Base-by-base conservation (phyloP, 1,140 invertebrate species). In the Luehdorfia chinensis region DNA sequence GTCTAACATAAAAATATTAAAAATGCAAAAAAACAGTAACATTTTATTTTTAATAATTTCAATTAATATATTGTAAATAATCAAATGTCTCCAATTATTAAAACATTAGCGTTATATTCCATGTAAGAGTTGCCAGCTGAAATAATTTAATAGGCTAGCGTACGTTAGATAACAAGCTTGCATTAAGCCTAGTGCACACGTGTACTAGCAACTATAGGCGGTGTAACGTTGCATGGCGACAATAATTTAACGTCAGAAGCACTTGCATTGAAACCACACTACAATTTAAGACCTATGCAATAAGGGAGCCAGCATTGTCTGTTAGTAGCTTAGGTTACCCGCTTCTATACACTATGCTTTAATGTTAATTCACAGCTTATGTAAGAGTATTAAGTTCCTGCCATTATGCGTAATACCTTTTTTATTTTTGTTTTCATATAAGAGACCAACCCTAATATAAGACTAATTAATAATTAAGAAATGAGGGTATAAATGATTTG, bases 221-320 rank as follows among this genome's bases (percentile, higher is more conserved):
- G 65, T 73, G 79, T 75, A 61, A 70, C 70, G 65, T 74, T 75
- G 66, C 69, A 68, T 57, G 47, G 60, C 64, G 65, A 77, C 76
- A 73, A 84, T 84, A 80, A 83, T 77, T 84, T 80, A 84, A 75
- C 68, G 76, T 83, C 76, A 72, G 57, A 47, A 59, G 70, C 77
- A 78, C 71, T 79, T 79, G 78, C 76, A 83, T 84, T 80, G 73
- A 79, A 77, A 81, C 78, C 78, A 62, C 75, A 71, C 57, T 62
- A 79, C 75, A 76, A 85, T 85, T 85, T 85, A 85, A 83, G 77
- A 74, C 66, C 75, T 66, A 62, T 71, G 76, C 74, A 76, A 83
- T 83, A 85, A 83, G 76, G 69, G 80, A 73, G 67, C 66, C 59
- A 52, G 66, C 69, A 81, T 80, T 81, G 70, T 83, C 70, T 76